These are phyloP conservation scores for Sardina pilchardus DNA, from an alignment of 2,113 vertebrate species.

Conservation along the genomic window DNA sequence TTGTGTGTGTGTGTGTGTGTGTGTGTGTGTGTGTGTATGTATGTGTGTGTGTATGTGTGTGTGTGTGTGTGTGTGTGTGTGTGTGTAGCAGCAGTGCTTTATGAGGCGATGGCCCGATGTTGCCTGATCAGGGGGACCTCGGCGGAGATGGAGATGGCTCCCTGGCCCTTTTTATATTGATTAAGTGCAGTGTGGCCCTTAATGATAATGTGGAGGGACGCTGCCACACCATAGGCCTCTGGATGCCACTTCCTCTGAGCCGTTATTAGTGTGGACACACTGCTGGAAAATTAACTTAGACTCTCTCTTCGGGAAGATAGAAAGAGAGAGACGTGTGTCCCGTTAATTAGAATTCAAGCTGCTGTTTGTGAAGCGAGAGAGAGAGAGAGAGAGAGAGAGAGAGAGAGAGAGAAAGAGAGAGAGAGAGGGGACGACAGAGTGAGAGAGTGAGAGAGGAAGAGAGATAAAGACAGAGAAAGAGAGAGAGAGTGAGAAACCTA, in stretches of 20 bases:
- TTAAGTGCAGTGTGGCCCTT: slow-evolving; percentile 49
- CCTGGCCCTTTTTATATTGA: slow-evolving; percentile 41
- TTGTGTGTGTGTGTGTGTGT: not conserved
- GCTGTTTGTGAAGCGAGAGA: slow-evolving; percentile 40
- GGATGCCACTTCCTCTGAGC: slow-evolving; percentile 43
- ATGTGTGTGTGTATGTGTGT: not conserved
- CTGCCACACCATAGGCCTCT: slow-evolving; percentile 39
- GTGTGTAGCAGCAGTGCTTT: not conserved
- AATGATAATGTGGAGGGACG: slow-evolving; percentile 51
- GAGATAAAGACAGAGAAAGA: not conserved
- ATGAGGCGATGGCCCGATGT: not conserved
- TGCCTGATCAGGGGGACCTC: not conserved
- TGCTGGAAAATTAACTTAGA: slow-evolving; percentile 46
- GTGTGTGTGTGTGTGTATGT: not conserved
- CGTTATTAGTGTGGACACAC: slow-evolving; percentile 51
- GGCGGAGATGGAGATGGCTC: not conserved
- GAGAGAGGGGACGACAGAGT: not conserved
- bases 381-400: not conserved
- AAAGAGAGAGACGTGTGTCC: slow-evolving; percentile 45
- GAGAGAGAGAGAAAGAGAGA: not conserved
- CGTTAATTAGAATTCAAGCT: slow-evolving; percentile 52
- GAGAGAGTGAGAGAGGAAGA: not conserved
- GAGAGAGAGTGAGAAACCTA: not conserved
- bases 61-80: not conserved
- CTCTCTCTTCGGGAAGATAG: slow-evolving; percentile 47